Percentiles rank a stretch among this genome's conserved stretches.
Conservation (phyloP, 2,113 vertebrate genomes). For the Alligator mississippiensis region DNA sequence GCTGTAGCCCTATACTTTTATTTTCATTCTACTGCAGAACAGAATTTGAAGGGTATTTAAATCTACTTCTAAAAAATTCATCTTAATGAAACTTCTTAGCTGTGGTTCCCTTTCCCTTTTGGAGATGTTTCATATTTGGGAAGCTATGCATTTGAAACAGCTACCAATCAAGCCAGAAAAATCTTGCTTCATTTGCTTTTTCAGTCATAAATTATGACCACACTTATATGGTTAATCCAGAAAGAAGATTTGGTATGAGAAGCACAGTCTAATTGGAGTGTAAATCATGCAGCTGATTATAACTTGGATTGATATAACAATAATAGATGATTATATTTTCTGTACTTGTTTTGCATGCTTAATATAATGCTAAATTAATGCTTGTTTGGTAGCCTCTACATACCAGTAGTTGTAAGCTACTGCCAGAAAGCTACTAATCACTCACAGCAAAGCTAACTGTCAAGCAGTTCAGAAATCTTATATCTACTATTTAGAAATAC, state of each 20-base stretch:
- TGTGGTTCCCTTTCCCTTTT: background rate
- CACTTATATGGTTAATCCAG: conserved; percentile 63
- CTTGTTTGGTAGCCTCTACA: conserved; percentile 40
- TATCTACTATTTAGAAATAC: conserved; percentile 20
- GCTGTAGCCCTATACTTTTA: background rate
- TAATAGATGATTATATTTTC: conserved; percentile 68
- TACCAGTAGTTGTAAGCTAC: conserved; percentile 3
- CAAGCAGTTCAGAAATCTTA: conserved; percentile 27
- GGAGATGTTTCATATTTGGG: conserved; percentile 2
- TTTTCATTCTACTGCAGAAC: background rate
- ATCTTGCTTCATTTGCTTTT: conserved; percentile 28
- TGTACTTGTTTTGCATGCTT: conserved; percentile 57
- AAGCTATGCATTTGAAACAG: conserved; percentile 30
- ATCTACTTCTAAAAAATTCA: background rate
- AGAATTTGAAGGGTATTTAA: background rate
- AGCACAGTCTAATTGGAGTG: conserved; percentile 65
- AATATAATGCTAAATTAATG: conserved; percentile 67
- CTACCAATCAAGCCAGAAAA: conserved; percentile 27
- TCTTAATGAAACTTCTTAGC: background rate
- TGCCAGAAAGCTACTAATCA: conserved; percentile 50
- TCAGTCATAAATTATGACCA: conserved; percentile 56
- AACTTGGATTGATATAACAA: conserved; percentile 50
- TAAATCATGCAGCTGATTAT: conserved; percentile 72
- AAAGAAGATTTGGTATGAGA: conserved; percentile 62
- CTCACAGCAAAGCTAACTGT: conserved; percentile 4